A percentile compares a stretch with the other conserved stretches of the same genome.
Conservation (phyloP, 2,888 invertebrate genomes). For the Lasioglossum malachurum region DNA sequence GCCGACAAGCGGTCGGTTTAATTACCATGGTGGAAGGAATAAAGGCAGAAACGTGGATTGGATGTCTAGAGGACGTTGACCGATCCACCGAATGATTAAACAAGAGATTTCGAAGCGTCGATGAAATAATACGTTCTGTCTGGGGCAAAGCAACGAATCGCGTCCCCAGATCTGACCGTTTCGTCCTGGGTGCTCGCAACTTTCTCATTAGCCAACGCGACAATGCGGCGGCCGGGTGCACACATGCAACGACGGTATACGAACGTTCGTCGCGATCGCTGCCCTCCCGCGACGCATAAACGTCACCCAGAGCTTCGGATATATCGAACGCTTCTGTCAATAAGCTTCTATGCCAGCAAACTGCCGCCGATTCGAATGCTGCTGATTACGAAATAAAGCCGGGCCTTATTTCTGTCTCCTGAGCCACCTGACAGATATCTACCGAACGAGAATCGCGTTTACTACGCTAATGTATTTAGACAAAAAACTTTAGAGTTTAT, state of each 20-base stretch:
- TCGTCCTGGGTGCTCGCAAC: conserved; percentile 73
- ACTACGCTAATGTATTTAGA: not conserved
- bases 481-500: not conserved
- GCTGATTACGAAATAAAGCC: conserved; percentile 55
- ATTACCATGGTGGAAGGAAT: not conserved
- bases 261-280: conserved; percentile 18
- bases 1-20: not conserved
- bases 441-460: not conserved
- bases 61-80: not conserved
- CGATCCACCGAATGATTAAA: conserved; percentile 20
- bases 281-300: conserved; percentile 75
- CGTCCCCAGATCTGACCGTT: conserved; percentile 52
- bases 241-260: conserved; percentile 26
- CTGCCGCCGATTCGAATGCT: conserved; percentile 81
- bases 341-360: conserved; percentile 75
- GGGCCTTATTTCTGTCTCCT: not conserved
- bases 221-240: conserved; percentile 75
- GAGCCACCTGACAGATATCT: not conserved
- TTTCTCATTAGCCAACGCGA: conserved; percentile 83
- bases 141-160: conserved; percentile 40
- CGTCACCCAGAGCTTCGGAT: conserved; percentile 80
- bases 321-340: conserved; percentile 83
- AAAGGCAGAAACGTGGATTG: not conserved
- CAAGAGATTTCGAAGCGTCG: conserved; percentile 21
- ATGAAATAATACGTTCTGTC: conserved; percentile 12